Base-by-base conservation (phyloP, 2,113 vertebrate genomes). In the Indicator maculatus region DNA sequence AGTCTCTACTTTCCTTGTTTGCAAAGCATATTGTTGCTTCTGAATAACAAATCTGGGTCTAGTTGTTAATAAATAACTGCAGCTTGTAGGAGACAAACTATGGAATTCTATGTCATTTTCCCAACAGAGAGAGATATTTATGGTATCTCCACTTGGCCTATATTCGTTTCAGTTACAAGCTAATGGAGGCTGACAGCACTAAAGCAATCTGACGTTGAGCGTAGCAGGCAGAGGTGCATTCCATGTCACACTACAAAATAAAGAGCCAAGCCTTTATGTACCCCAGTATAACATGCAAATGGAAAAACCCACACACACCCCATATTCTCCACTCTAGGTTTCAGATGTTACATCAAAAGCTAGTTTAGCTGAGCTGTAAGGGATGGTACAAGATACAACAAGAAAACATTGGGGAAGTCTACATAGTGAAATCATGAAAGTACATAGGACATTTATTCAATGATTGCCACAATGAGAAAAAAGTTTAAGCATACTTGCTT, bases 151-250 rank as follows among this genome's bases (percentile, higher is more conserved):
- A 15, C 67, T 92, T 76, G 28, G 39, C 76, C 58, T 65, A 19
- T 18, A 50, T 63, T 91, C 38, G 64, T 19, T 79, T 45, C 63
- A 63, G 64, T 38, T 76, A 17, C 50, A 52, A 18, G 64, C 18
- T 90, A 89, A 83, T 66, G 59, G 55, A 87, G 26, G 77, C 71
- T 90, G 84, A 85, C 58, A 95, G 70, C 63, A 80, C 15, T 66
- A 60, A 85, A 89, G 41, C 74, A 88, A 38, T 2, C 75, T 89
- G 87, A 93, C 75, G 67, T 86, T 31, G 6, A 47, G 28, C 39
- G 6, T 6, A 27, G 70, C 8, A 4, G 24, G 19, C 28, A 79
- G 60, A 89, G 64, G 47, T 30, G 9, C 15, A 47, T 21, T 19
- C 24, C 33, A 21, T 65, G 58, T 74, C 91, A 87, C 24, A 52